Base-by-base conservation (phyloP, 2,113 vertebrate genomes). In the Alligator mississippiensis region DNA sequence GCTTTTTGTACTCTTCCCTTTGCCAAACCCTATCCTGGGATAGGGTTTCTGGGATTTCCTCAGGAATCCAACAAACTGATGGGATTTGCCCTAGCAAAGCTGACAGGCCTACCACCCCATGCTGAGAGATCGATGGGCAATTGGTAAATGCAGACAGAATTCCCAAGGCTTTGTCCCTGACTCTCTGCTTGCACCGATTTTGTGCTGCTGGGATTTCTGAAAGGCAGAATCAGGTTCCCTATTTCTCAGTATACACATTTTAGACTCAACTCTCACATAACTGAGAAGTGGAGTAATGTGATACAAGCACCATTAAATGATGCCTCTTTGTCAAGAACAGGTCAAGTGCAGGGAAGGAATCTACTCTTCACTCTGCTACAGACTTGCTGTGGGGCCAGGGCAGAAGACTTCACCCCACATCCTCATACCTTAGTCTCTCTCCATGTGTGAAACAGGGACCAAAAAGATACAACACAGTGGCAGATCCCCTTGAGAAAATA, bases 21-120 rank as follows among this genome's bases (percentile, higher is more conserved):
- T 62, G 28, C 18, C 68, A 55, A 79, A 92, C n/a, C 13, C 4
- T 17, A 80, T 9, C 68, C 30, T 17, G 15, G 74, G 77, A 63
- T 11, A 92, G 64, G 28, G 70, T 77, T 90, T 87, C 85, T 74
- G 91, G 47, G 59, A 10, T 30, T 62, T 84, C 79, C 59, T 63
- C 0, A 0, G 70, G 82, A 62, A 78, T 47, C 82, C 75, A 80
- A 2, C 78, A 80, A 72, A 89, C 11, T 47, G 93, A 47, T 61
- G 80, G 22, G 47, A 80, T 92, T 70, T 95, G 70, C 22, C 27
- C 11, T 2, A 0, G 59, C 82, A 92, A 87, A 87, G 14, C 25
- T 11, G 38, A 2, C 60, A 70, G 76, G 80, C 47, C 76, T 75
- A 25, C 22, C 62, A 55, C 86, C 88, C 70, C 11, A 58, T 28